Conservation (phyloP, 2,888 invertebrate species). For the Archips crataeganus region DNA sequence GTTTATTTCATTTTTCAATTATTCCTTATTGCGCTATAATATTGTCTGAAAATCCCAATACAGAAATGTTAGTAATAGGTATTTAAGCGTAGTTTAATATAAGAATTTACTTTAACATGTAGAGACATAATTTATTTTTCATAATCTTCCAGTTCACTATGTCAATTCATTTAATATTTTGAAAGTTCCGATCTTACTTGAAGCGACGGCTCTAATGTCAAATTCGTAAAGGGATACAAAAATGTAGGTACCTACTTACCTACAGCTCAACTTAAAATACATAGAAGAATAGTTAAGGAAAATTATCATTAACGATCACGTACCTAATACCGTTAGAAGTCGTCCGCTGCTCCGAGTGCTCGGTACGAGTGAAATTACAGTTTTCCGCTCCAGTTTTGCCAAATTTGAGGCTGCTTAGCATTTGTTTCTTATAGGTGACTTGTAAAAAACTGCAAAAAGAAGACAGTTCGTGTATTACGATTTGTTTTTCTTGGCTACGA, state of each 20-base stretch:
- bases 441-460: neutral
- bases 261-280: neutral
- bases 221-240: neutral
- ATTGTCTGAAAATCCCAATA: no score
- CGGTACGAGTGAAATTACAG: slow-evolving; percentile 27
- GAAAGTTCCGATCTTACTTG: neutral
- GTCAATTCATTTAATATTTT: no score
- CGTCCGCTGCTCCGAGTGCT: slow-evolving; percentile 12
- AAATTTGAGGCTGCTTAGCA: slow-evolving; percentile 25
- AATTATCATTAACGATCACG: slow-evolving; percentile 39
- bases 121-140: no score
- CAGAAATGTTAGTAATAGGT: no score
- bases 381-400: slow-evolving; percentile 41
- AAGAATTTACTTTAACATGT: no score
- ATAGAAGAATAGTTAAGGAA: slow-evolving; percentile 22
- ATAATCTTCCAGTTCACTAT: no score
- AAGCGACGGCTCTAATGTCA: neutral
- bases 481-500: neutral
- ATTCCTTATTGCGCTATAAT: no score
- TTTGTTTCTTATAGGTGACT: slow-evolving; percentile 27
- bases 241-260: neutral
- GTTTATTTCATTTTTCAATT: no score
- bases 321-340: slow-evolving; percentile 35
- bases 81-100: no score
- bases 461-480: neutral